Evolutionary conservation across 2,888 invertebrate species (phyloP), one percentile per base, ranked within the genome.

Genomic region (Mactromeris polynyma): DNA sequence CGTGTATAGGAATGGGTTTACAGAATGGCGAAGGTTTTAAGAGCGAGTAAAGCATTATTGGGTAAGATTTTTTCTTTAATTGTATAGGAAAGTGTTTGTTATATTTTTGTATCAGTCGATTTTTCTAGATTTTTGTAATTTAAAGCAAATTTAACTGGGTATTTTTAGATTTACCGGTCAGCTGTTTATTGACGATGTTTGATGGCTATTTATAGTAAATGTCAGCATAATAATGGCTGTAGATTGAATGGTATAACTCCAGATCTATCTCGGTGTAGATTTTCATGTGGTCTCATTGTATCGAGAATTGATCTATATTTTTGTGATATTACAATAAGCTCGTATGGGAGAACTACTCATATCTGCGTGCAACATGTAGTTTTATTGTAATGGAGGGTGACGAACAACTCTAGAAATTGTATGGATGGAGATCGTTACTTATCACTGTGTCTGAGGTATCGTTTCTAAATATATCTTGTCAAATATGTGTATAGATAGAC

Each of bases 101-200:
- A 33, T 17, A 64, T 80, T 69, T 40, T n/a, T 46, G 19, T 69
- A 46, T 36, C 40, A 33, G 26, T 31, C 17, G 38, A 78, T 78
- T 40, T 17, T 73, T 73, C 51, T 38, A 51, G 78, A 78, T 26
- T 33, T 79, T 51, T 84, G 46, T 73, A 19, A 26, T 54, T 42
- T 21, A 46, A 54, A 14, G 26, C 17, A 81, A 36, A 51, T 64
- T 64, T 80, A 40, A 7, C n/a, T 2, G 64, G 17, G 64, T 85
- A 85, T 64, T 80, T 85, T 64, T 80, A 64, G 85, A 85, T 64
- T 77, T 58, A 31, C n/a, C 78, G 86, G 86, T 87, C 86, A 87
- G 82, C 54, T 82, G 86, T 51, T 21, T 54, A 58, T 21, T 21
- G 81, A 86, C 26, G 78, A 84, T 78, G 51, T 51, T 77, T 46